Conservation (phyloP, 1,140 invertebrate genomes). For the Philotrypesis tridentata region DNA sequence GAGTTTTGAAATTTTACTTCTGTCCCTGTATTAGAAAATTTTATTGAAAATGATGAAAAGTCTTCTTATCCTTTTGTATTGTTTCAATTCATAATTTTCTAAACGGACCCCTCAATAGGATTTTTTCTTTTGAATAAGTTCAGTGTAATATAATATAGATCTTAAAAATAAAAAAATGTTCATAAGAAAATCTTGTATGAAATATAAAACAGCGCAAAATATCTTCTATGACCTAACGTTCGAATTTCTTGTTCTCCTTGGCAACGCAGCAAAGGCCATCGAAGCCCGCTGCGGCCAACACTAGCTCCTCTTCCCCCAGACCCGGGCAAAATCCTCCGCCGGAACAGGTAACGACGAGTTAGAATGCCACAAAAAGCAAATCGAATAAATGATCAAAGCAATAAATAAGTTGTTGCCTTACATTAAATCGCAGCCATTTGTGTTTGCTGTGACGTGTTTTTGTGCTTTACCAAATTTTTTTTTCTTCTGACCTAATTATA, state of each 20-base stretch:
- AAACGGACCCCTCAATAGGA: neutral
- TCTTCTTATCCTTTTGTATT: neutral
- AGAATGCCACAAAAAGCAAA: constrained; percentile 46
- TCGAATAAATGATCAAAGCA: constrained; percentile 17
- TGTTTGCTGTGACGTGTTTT: constrained; percentile 44
- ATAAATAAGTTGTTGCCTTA: constrained; percentile 20
- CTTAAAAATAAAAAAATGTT: neutral
- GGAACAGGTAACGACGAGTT: constrained; percentile 77
- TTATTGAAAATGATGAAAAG: neutral
- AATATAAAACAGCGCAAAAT: constrained; percentile 2
- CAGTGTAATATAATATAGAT: neutral
- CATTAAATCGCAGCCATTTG: constrained; percentile 25
- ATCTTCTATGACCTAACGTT: constrained; percentile 61
- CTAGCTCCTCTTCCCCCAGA: constrained; percentile 75
- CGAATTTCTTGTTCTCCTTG: constrained; percentile 71
- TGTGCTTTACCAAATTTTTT: constrained; percentile 44
- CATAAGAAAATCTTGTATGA: constrained; percentile 16
- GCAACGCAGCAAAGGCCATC: constrained; percentile 75
- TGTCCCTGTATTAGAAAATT: constrained; percentile 28
- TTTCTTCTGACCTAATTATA: constrained; percentile 35
- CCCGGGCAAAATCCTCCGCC: constrained; percentile 75
- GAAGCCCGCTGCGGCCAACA: constrained; percentile 75
- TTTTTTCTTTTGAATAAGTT: constrained; percentile 1
- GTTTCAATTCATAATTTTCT: constrained; percentile 23
- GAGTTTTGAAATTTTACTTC: constrained; percentile 55